Conservation (phyloP, 1,140 invertebrate species). For the Mercenaria mercenaria region DNA sequence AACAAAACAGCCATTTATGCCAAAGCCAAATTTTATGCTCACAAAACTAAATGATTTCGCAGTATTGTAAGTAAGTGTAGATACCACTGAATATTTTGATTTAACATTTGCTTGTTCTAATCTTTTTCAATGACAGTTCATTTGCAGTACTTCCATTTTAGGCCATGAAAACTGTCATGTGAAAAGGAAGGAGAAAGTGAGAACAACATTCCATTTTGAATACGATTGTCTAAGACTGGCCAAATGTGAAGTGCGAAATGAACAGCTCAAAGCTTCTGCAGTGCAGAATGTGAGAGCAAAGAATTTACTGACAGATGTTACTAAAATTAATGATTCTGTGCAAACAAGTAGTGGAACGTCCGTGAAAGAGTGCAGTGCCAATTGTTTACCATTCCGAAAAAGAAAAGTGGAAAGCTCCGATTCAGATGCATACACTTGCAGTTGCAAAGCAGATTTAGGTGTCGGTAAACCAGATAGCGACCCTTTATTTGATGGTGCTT, state of each 20-base stretch:
- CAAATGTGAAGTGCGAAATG: constrained; percentile 46
- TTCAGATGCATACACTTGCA: neutral
- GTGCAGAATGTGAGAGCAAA: neutral
- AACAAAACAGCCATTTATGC: too few relatives aligned
- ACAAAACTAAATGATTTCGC: too few relatives aligned
- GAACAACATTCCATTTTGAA: constrained; percentile 59
- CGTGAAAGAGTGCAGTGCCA: constrained; percentile 25
- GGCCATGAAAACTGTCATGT: constrained; percentile 66
- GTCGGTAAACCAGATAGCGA: neutral
- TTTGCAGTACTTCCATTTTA: too few relatives aligned
- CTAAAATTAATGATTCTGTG: neutral
- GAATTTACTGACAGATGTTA: neutral
- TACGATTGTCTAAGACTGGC: constrained; percentile 66
- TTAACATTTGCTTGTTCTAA: too few relatives aligned
- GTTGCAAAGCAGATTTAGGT: neutral
- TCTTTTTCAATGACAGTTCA: too few relatives aligned
- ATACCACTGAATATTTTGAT: too few relatives aligned
- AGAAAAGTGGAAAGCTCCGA: constrained; percentile 39
- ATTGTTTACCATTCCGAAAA: constrained; percentile 51
- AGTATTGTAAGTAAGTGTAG: too few relatives aligned
- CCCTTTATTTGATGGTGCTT: neutral
- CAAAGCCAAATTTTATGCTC: too few relatives aligned
- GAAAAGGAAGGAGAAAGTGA: constrained; percentile 67
- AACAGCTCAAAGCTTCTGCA: neutral
- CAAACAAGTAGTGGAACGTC: constrained; percentile 10